Conservation (phyloP, 2,113 vertebrate species). For the Cacatua alba region DNA sequence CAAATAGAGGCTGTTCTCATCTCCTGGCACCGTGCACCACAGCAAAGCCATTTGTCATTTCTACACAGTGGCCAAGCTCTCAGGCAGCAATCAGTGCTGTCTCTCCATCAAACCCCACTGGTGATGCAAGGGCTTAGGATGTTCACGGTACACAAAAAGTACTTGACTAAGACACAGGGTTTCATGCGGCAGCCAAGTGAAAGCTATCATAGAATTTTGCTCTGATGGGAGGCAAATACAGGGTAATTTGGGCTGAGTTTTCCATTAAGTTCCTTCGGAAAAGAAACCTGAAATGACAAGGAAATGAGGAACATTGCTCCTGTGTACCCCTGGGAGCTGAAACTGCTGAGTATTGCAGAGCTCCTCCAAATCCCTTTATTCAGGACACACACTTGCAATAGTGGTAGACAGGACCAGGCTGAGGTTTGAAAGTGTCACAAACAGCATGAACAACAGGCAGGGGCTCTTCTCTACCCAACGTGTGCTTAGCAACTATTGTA, state of each 20-base stretch:
- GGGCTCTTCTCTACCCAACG: not conserved
- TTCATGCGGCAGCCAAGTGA: not conserved
- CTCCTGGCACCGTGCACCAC: not conserved
- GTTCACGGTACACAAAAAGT: not conserved
- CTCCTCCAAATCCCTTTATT: slow-evolving; percentile 23
- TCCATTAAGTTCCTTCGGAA: not conserved
- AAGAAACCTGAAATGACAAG: slow-evolving; percentile 8
- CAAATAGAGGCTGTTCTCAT: not conserved
- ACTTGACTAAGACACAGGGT: not conserved
- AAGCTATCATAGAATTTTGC: not conserved
- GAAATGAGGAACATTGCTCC: not conserved
- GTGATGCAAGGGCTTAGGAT: not conserved
- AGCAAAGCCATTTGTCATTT: not conserved
- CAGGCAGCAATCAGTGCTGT: not conserved
- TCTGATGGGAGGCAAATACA: slow-evolving; percentile 11
- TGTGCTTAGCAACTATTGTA: rapidly evolving
- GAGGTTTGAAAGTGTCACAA: not conserved
- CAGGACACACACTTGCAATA: not conserved
- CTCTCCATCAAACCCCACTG: not conserved
- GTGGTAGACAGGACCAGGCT: rapidly evolving
- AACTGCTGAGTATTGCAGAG: slow-evolving; percentile 31
- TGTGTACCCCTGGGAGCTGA: not conserved
- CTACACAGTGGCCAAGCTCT: not conserved
- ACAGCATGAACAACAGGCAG: not conserved
- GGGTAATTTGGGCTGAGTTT: slow-evolving; percentile 6